Percentiles rank a stretch among this genome's conserved stretches.
These are phyloP conservation scores for Apotomis betuletana DNA, from an alignment of 2,888 invertebrate species.

Conservation along the genomic window DNA sequence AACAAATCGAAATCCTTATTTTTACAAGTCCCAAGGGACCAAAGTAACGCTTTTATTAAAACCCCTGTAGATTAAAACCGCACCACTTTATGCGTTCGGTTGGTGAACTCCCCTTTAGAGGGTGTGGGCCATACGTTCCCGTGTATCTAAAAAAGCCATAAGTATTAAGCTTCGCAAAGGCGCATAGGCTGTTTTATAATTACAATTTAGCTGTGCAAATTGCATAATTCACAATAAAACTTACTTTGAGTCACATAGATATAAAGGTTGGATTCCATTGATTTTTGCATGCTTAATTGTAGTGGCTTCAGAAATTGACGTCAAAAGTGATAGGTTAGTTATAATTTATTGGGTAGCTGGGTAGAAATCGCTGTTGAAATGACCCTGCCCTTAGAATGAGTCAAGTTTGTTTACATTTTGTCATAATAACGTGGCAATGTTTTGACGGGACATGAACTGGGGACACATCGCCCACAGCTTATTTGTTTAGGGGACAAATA, in stretches of 20 bases:
- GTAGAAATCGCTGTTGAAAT: conserved; percentile 6
- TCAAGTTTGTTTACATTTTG: too few species aligned
- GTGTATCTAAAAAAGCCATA: background rate
- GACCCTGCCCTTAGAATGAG: background rate
- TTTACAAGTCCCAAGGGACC: conserved; percentile 3
- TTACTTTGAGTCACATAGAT: background rate
- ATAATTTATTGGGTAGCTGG: conserved; percentile 26
- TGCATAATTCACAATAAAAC: background rate
- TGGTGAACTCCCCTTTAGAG: conserved; percentile 38
- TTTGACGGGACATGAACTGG: too few species aligned
- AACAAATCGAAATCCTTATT: too few species aligned
- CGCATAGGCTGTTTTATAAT: conserved; percentile 8
- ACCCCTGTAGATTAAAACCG: conserved; percentile 28
- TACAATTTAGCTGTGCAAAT: conserved; percentile 12
- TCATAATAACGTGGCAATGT: too few species aligned
- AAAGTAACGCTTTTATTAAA: conserved; percentile 28
- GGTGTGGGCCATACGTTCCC: conserved; percentile 17
- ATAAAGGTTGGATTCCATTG: conserved; percentile 7
- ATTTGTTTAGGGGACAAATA: too few species aligned
- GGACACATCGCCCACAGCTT: too few species aligned
- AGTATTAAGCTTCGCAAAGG: background rate
- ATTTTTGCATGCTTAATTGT: conserved; percentile 9
- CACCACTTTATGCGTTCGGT: conserved; percentile 40
- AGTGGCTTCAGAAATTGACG: conserved; percentile 15
- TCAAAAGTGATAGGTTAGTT: conserved; percentile 28